These are phyloP conservation scores for Eudemis profundana DNA, from an alignment of 2,888 invertebrate species.

Conservation along the genomic window DNA sequence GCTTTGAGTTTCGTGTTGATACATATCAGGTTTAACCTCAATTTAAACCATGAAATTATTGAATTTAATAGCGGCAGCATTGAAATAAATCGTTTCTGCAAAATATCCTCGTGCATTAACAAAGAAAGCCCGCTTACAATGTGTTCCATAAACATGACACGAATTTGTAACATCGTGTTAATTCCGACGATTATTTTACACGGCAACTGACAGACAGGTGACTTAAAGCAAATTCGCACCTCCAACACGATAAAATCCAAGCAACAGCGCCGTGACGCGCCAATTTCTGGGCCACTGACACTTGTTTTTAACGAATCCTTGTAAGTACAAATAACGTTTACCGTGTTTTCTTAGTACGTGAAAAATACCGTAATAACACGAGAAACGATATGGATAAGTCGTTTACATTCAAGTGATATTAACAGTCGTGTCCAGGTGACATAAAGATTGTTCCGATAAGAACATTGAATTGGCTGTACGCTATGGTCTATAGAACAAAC, in stretches of 20 bases:
- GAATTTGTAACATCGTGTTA: conserved; percentile 8
- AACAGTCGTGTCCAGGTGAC: conserved; percentile 26
- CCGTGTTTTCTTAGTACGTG: conserved; percentile 14
- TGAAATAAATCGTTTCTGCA: not conserved
- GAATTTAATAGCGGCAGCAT: not conserved
- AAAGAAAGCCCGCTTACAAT: conserved; percentile 10
- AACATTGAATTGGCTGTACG: conserved; percentile 25
- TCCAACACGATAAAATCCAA: conserved; percentile 19
- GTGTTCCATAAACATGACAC: conserved; percentile 9
- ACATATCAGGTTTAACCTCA: conserved; percentile 11
- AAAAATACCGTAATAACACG: conserved; percentile 33
- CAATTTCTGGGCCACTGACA: conserved; percentile 36
- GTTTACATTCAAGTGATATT: conserved; percentile 5
- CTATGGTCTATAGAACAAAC: conserved; percentile 22
- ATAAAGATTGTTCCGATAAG: conserved; percentile 39
- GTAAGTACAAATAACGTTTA: conserved; percentile 34
- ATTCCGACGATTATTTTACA: not conserved
- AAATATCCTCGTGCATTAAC: not conserved
- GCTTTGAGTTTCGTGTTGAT: conserved; percentile 13
- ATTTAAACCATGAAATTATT: conserved; percentile 7
- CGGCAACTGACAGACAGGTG: not conserved
- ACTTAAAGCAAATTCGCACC: conserved; percentile 29
- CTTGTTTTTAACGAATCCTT: conserved; percentile 32
- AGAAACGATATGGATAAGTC: not conserved
- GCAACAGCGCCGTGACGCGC: conserved; percentile 32